Base-by-base conservation (phyloP, 2,888 invertebrate species). In the Synanthedon tipuliformis region DNA sequence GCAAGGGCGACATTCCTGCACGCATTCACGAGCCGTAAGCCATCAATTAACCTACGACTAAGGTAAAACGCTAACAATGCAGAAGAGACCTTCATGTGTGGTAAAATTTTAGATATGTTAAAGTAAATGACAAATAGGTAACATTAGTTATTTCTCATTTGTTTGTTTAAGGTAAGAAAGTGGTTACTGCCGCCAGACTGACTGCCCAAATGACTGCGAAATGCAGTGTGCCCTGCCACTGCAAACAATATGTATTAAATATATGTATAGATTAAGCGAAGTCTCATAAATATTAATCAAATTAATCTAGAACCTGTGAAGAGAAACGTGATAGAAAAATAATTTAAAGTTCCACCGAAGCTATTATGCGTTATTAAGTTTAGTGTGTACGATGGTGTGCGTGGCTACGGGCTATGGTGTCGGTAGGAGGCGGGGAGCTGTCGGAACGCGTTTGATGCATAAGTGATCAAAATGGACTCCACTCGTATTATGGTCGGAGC, bases 361-460 rank as follows among this genome's bases (percentile, higher is more conserved):
- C 69, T 71, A 72, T 75, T 73, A 72, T 71, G 64, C 66, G 69
- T 73, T 71, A 75, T 52, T 54, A 71, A 73, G 64, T 71, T 63
- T 66, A 65, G 67, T 34, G 34, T 34, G 34, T 70, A 63, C 63
- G 63, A 62, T 62, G 65, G 59, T 62, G 64, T 61, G 61, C 65
- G 59, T 59, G 63, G 60, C 15, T 27, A 34, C 57, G 52, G 53
- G 65, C 63, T 62, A 66, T 66, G 62, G 64, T 62, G 60, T 63
- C 56, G 55, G 61, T 54, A 61, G 61, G 59, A 65, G 56, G 63
- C 62, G 68, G 69, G 65, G 66, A 68, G 63, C 58, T 65, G 77
- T 74, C 77, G 75, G 77, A 75, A 74, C 78, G 71, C 73, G 77
- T 81, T 81, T 78, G 82, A 82, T 81, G 81, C 81, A 78, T 81